Evolutionary conservation across 2,888 invertebrate species (phyloP).

Genomic region (Drosophila nr. fundita): DNA sequence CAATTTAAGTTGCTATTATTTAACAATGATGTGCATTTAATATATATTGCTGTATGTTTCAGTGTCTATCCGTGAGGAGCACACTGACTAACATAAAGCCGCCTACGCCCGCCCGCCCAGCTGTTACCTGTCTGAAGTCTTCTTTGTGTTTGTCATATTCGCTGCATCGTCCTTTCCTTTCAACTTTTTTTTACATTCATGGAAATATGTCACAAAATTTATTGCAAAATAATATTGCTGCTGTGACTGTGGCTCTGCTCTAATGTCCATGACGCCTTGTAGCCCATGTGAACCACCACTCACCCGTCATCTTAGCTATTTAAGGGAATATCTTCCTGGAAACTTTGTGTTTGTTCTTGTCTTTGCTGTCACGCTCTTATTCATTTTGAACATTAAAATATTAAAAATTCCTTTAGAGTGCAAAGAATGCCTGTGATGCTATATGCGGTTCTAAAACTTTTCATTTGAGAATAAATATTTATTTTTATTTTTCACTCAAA

Average conservation of each 20-base stretch:
- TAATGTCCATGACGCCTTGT: slow-evolving; percentile 47
- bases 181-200: slow-evolving; percentile 59
- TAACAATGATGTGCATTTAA: slow-evolving; percentile 73
- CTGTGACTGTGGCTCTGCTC: slow-evolving; percentile 32
- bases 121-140: slow-evolving; percentile 72
- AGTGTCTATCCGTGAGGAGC: slow-evolving; percentile 19
- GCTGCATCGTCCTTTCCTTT: slow-evolving; percentile 30
- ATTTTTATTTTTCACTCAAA: slow-evolving; percentile 30
- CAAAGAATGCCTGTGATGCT: slow-evolving; percentile 40
- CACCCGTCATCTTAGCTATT: slow-evolving; percentile 56
- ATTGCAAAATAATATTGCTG: slow-evolving; percentile 78
- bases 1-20: slow-evolving; percentile 71
- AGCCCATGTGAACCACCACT: slow-evolving; percentile 35
- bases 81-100: slow-evolving; percentile 26
- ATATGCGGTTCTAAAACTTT: slow-evolving; percentile 31
- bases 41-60: slow-evolving; percentile 47
- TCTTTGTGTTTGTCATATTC: slow-evolving; percentile 36
- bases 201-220: slow-evolving; percentile 80
- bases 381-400: slow-evolving; percentile 70
- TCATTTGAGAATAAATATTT: slow-evolving; percentile 19
- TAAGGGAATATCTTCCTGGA: slow-evolving; percentile 38
- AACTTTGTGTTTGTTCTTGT: slow-evolving; percentile 37
- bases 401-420: slow-evolving; percentile 80
- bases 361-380: slow-evolving; percentile 34
- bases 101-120: slow-evolving; percentile 53